phyloP scores from a whole-genome alignment of 1,140 invertebrate genomes.

The Orius insidiosus region DNA sequence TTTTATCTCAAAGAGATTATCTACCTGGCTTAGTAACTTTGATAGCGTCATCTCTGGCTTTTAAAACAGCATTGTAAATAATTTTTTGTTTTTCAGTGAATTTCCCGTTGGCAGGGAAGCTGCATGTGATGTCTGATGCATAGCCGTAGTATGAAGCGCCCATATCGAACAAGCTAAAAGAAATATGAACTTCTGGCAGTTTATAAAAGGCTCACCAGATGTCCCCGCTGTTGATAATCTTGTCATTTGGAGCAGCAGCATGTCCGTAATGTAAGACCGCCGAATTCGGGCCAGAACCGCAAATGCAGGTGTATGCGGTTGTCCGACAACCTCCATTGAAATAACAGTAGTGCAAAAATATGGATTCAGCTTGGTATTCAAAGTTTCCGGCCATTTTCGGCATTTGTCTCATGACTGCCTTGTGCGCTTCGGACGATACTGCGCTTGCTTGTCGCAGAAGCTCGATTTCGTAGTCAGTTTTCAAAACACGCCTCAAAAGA shows the following conservation, averaged over 20 bases:
- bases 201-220: slow-evolving; percentile 51
- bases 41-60: slow-evolving; percentile 69
- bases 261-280: slow-evolving; percentile 94
- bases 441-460: slow-evolving; percentile 78
- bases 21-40: slow-evolving; percentile 71
- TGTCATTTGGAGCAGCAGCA: slow-evolving; percentile 81
- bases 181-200: background rate
- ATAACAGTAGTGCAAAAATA: slow-evolving; percentile 74
- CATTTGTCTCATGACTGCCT: slow-evolving; percentile 48
- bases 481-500: slow-evolving; percentile 64
- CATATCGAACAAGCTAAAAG: slow-evolving; percentile 83
- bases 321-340: slow-evolving; percentile 63
- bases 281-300: slow-evolving; percentile 75
- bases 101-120: slow-evolving; percentile 88
- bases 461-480: slow-evolving; percentile 72
- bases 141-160: slow-evolving; percentile 95
- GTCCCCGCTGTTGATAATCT: slow-evolving; percentile 63
- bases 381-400: slow-evolving; percentile 45
- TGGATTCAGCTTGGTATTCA: slow-evolving; percentile 86
- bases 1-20: too few species aligned
- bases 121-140: slow-evolving; percentile 91
- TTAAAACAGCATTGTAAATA: slow-evolving; percentile 85
- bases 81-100: slow-evolving; percentile 85
- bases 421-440: slow-evolving; percentile 86
- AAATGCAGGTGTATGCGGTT: slow-evolving; percentile 87